phyloP scores from a whole-genome alignment of 2,888 invertebrate genomes.

The Tachina lurida region DNA sequence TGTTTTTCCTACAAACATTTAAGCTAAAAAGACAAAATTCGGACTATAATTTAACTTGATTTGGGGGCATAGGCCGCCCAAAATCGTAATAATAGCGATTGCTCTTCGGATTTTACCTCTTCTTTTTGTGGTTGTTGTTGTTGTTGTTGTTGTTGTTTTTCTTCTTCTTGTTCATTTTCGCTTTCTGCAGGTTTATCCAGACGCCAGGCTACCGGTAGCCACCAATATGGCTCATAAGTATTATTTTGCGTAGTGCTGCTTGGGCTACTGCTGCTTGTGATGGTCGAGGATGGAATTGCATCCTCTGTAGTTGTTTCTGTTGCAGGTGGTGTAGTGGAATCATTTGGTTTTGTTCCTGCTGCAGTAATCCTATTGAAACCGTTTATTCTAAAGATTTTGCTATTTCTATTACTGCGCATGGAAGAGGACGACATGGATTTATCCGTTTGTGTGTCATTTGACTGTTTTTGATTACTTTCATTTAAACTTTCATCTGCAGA shows the following conservation, averaged over 20 bases:
- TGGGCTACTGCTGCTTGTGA: slow-evolving; percentile 42
- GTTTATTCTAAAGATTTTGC: slow-evolving; percentile 78
- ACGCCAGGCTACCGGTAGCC: slow-evolving; percentile 81
- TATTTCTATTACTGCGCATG: slow-evolving; percentile 77
- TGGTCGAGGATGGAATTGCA: slow-evolving; percentile 47
- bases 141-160: no score
- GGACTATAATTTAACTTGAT: slow-evolving; percentile 71
- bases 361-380: slow-evolving; percentile 56
- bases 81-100: slow-evolving; percentile 79
- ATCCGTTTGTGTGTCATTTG: slow-evolving; percentile 10
- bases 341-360: slow-evolving; percentile 49
- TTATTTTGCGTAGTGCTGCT: slow-evolving; percentile 33
- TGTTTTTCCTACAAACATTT: slow-evolving; percentile 58
- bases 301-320: slow-evolving; percentile 64
- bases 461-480: not conserved
- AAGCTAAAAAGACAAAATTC: slow-evolving; percentile 58
- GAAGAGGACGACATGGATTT: not conserved
- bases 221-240: slow-evolving; percentile 79
- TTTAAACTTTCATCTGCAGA: slow-evolving; percentile 13
- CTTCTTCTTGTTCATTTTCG: slow-evolving; percentile 5
- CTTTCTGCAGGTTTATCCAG: slow-evolving; percentile 72
- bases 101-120: slow-evolving; percentile 70
- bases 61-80: slow-evolving; percentile 76
- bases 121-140: not conserved
- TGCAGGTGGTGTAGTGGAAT: slow-evolving; percentile 52